phyloP scores from a whole-genome alignment of 2,888 invertebrate genomes.

The Trissolcus japonicus region DNA sequence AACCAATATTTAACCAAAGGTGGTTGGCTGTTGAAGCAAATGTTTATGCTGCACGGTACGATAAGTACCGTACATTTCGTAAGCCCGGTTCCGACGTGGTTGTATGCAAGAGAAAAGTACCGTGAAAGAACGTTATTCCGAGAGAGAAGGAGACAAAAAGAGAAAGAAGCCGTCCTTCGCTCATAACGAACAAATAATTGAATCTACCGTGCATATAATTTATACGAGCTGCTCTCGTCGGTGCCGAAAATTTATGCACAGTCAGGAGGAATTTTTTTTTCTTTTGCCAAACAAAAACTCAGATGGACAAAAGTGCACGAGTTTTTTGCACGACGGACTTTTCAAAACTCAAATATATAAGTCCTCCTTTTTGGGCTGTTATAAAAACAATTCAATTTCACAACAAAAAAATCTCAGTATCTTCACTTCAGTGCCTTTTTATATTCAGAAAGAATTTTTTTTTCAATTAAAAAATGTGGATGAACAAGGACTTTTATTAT shows the following conservation, averaged over 20 bases:
- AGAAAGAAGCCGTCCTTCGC: conserved; percentile 56
- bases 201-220: conserved; percentile 46
- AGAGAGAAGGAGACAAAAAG: conserved; percentile 55
- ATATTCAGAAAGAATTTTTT: too few species aligned
- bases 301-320: too few species aligned
- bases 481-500: too few species aligned
- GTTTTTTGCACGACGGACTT: too few species aligned
- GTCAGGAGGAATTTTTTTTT: too few species aligned
- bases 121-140: conserved; percentile 54
- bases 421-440: too few species aligned
- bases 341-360: too few species aligned
- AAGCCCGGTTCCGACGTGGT: conserved; percentile 58
- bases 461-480: too few species aligned
- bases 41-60: conserved; percentile 37
- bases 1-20: conserved; percentile 35
- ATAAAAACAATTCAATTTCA: too few species aligned
- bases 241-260: conserved; percentile 29
- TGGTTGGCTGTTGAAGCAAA: conserved; percentile 23
- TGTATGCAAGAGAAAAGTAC: conserved; percentile 57
- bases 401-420: too few species aligned
- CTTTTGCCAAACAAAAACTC: too few species aligned
- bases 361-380: too few species aligned
- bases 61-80: conserved; percentile 60
- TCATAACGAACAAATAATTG: conserved; percentile 54
- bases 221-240: conserved; percentile 33